A percentile compares a stretch with the other conserved stretches of the same genome.
Conservation (phyloP, 1,140 invertebrate species). For the Ceratina japonica region DNA sequence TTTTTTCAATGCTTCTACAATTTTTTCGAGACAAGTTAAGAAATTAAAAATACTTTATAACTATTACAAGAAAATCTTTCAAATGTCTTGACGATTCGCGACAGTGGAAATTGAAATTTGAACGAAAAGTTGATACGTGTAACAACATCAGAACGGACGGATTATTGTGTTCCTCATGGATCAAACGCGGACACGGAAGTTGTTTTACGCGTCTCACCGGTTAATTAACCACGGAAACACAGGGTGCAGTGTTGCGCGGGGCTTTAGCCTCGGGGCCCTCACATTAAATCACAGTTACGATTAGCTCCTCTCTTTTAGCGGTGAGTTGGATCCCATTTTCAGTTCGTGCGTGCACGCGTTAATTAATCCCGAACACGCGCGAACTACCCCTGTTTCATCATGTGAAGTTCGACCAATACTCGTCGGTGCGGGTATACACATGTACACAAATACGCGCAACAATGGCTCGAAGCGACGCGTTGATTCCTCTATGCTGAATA, state of each 20-base stretch:
- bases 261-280: neutral
- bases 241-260: neutral
- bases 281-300: constrained; percentile 47
- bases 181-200: constrained; percentile 1
- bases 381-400: constrained; percentile 17
- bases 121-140: too few species aligned
- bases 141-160: constrained; percentile 17
- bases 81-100: too few species aligned
- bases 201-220: constrained; percentile 14
- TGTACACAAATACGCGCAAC: too few species aligned
- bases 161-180: neutral
- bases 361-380: constrained; percentile 59
- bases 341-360: constrained; percentile 23
- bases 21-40: too few species aligned
- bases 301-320: constrained; percentile 39
- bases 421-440: neutral
- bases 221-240: constrained; percentile 27
- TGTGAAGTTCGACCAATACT: constrained; percentile 50
- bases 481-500: too few species aligned
- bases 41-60: too few species aligned
- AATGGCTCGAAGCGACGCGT: too few species aligned
- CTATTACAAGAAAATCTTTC: too few species aligned
- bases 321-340: constrained; percentile 24
- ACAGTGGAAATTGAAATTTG: too few species aligned
- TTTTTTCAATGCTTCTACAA: too few species aligned